A percentile compares a stretch with the other conserved stretches of the same genome.
Evolutionary conservation across 1,140 invertebrate species (phyloP).

Genomic region (Mycetomoellerius zeteki): DNA sequence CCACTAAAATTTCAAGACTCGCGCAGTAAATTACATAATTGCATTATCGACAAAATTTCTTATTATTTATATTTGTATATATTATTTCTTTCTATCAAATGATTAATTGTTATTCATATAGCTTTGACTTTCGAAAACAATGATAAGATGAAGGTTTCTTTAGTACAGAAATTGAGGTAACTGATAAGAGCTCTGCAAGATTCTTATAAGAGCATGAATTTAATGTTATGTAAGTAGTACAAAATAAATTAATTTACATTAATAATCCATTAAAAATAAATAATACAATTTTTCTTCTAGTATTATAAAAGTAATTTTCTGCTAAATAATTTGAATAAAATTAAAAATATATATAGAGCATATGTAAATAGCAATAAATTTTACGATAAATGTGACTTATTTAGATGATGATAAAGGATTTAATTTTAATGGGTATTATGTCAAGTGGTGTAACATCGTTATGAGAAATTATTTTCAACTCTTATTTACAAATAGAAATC

Average conservation of each 20-base stretch:
- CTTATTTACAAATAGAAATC: too few relatives aligned
- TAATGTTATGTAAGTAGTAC: background rate
- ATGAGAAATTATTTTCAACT: too few relatives aligned
- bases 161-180: constrained; percentile 17
- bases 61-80: constrained; percentile 1
- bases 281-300: background rate
- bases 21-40: constrained; percentile 41
- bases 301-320: background rate
- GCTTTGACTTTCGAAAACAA: background rate
- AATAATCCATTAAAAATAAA: background rate
- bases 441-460: too few relatives aligned
- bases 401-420: background rate
- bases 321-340: background rate
- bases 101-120: background rate
- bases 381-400: background rate
- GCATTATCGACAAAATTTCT: background rate
- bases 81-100: background rate
- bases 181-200: constrained; percentile 23
- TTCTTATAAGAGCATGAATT: background rate
- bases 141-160: background rate
- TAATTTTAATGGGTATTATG: background rate
- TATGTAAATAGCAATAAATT: background rate
- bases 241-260: background rate
- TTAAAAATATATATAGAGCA: background rate
- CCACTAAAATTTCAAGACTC: constrained; percentile 41